A percentile compares a stretch with the other conserved stretches of the same genome.
Evolutionary conservation across 2,888 invertebrate genomes (phyloP).

Genomic region (Heliothis peltigera): DNA sequence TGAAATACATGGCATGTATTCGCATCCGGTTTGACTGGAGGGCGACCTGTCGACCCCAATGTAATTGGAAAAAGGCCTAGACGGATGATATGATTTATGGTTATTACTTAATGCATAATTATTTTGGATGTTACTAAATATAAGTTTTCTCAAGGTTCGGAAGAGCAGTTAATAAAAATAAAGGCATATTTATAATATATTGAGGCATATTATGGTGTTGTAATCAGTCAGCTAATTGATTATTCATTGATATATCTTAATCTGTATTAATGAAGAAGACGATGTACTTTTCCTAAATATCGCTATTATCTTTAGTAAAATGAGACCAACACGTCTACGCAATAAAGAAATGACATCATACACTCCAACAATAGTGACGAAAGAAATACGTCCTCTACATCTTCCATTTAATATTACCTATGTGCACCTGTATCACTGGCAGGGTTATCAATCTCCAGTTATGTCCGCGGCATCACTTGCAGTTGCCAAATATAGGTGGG

Average conservation of each 20-base stretch:
- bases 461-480: slow-evolving; percentile 26
- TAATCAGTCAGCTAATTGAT: too few species aligned
- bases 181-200: too few species aligned
- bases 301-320: not conserved
- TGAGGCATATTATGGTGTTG: too few species aligned
- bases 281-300: not conserved
- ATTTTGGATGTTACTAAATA: slow-evolving; percentile 17
- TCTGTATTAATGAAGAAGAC: not conserved
- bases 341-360: slow-evolving; percentile 46
- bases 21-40: slow-evolving; percentile 33
- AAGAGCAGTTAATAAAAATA: not conserved
- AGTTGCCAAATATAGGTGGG: slow-evolving; percentile 53
- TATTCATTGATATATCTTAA: too few species aligned
- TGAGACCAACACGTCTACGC: slow-evolving; percentile 16
- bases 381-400: slow-evolving; percentile 20
- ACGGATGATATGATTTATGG: slow-evolving; percentile 24
- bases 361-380: slow-evolving; percentile 15
- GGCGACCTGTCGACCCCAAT: slow-evolving; percentile 14
- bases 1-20: slow-evolving; percentile 30
- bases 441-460: slow-evolving; percentile 29
- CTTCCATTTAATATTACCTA: slow-evolving; percentile 17
- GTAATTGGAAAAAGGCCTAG: slow-evolving; percentile 28
- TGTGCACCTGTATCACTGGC: slow-evolving; percentile 10
- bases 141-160: not conserved
- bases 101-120: slow-evolving; percentile 9